Base-by-base conservation (phyloP, 2,888 invertebrate genomes). In the Caenorhabditis sp. region DNA sequence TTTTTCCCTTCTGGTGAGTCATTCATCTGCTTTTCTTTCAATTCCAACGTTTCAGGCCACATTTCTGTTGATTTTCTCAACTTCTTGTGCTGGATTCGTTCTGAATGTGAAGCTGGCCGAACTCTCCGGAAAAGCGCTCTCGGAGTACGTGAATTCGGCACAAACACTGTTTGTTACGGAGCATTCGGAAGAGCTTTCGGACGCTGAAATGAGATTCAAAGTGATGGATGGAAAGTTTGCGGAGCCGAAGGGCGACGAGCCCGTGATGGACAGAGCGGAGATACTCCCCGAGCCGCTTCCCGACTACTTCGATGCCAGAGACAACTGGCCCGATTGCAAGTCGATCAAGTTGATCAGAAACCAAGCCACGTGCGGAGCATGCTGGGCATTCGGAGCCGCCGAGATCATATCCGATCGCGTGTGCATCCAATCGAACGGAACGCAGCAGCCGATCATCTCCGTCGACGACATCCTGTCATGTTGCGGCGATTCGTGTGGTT, bases 381-480 rank as follows among this genome's bases (percentile, higher is more conserved):
- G 95, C 90, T 95, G 95, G 95, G 90, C 91, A 0, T 90, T 91
- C 80, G 90, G 89, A 37, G 89, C 90, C 32, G 90, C 89, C 9
- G 90, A 90, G 74, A 89, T 90, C 35, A 90, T 90, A 86, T 88
- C 90, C 15, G 91, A 91, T 83, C 83, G 91, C 52, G 87, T 90
- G 56, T 91, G 91, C 79, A 90, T 91, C 71, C 83, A 87, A 22
- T 89, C 89, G 8, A 74, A 86, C 2, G 90, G 89, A 26, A 83
- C 84, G 17, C 59, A 55, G 22, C 61, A 61, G 17, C 70, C 70
- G 0, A 24, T 71, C 6, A 66, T 78, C 9, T 90, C 90, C 8
- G 89, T 90, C 3, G 90, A 90, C 76, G 90, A 91, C 72, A 83
- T 91, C 48, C 84, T 90, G 15, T 79, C 59, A 0, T 71, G 70